A percentile compares a stretch with the other conserved stretches of the same genome.
Evolutionary conservation across 2,113 vertebrate species (phyloP).

Genomic region (Podarcis raffonei): DNA sequence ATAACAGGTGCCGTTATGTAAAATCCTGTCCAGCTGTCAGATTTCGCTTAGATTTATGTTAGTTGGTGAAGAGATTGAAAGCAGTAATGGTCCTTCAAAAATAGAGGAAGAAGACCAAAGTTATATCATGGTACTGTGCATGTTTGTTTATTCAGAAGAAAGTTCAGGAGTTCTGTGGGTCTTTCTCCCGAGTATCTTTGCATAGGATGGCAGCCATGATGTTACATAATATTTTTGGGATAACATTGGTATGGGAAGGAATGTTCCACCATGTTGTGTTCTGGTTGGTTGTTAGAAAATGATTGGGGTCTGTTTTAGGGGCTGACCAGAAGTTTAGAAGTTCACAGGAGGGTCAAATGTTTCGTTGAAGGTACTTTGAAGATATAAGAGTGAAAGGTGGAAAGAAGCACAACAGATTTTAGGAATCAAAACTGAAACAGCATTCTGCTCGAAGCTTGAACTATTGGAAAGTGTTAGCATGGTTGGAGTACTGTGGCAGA

Average conservation of each 20-base stretch:
- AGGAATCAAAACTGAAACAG: too few species aligned
- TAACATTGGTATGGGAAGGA: not conserved
- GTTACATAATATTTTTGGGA: not conserved
- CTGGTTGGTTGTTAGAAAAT: too few species aligned
- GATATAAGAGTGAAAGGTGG: too few species aligned
- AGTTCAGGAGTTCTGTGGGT: not conserved
- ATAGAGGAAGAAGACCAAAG: not conserved
- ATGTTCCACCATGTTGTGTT: too few species aligned
- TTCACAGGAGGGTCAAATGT: too few species aligned
- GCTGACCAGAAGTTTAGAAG: too few species aligned
- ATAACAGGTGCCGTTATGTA: not conserved
- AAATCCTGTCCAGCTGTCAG: not conserved
- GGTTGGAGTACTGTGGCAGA: too few species aligned
- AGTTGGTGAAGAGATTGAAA: not conserved
- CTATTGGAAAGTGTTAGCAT: too few species aligned
- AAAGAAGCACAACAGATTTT: too few species aligned
- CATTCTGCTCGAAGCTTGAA: too few species aligned
- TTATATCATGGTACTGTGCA: not conserved
- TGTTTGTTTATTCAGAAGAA: not conserved
- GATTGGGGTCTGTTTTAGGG: too few species aligned
- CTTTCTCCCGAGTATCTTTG: not conserved
- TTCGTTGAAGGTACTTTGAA: too few species aligned
- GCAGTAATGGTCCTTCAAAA: not conserved
- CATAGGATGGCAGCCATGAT: not conserved
- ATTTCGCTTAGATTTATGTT: not conserved